phyloP scores from a whole-genome alignment of 2,888 invertebrate genomes.

The Thera obeliscata region DNA sequence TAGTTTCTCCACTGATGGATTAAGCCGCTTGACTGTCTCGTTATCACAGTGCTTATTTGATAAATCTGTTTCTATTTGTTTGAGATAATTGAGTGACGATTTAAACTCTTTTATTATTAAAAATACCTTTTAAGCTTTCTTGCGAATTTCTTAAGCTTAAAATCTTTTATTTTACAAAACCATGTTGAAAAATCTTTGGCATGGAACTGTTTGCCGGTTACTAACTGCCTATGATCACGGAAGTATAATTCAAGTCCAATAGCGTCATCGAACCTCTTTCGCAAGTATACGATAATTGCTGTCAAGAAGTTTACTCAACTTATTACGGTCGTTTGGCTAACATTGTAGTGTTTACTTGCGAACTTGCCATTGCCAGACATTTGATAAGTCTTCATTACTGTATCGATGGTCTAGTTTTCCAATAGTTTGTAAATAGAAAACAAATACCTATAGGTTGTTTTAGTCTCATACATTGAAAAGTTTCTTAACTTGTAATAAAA shows the following conservation, averaged over 20 bases:
- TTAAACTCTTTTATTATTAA: neutral
- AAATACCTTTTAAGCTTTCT: neutral
- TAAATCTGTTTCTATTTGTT: neutral
- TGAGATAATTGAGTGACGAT: neutral
- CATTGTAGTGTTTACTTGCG: constrained; percentile 22
- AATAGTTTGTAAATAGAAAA: neutral
- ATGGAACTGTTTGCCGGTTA: neutral
- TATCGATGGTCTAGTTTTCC: neutral
- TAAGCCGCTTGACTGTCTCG: constrained; percentile 1
- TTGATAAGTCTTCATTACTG: neutral
- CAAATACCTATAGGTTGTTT: neutral
- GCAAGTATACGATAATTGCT: constrained; percentile 41
- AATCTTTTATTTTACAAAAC: neutral
- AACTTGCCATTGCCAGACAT: constrained; percentile 16
- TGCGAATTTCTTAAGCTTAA: neutral
- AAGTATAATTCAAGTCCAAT: constrained; percentile 26
- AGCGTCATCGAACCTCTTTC: constrained; percentile 40
- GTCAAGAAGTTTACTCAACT: constrained; percentile 45
- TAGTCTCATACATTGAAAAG: neutral
- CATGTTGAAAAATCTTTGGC: neutral
- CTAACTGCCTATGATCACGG: constrained; percentile 17
- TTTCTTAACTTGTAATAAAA: no score
- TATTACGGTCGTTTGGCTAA: constrained; percentile 38
- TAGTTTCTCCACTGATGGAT: constrained; percentile 35
- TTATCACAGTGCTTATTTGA: neutral